phyloP scores from a whole-genome alignment of 23 tunicate genomes.

The Corella eumyota region DNA sequence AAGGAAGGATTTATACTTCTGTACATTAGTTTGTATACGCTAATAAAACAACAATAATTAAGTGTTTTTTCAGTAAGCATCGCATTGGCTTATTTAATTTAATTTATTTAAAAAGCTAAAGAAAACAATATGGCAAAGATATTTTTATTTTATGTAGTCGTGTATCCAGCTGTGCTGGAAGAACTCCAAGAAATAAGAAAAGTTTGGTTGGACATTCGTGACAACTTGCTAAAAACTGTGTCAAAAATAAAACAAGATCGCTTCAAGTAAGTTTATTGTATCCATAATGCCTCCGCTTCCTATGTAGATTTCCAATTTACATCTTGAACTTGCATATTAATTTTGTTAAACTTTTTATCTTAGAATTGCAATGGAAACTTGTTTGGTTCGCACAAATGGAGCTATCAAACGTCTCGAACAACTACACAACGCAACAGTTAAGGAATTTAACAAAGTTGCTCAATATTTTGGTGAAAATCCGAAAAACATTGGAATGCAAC shows the following conservation, averaged over 20 bases:
- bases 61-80: too few relatives aligned
- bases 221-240: constrained; percentile 48
- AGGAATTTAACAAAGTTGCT: constrained; percentile 76
- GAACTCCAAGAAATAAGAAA: constrained; percentile 66
- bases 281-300: too few relatives aligned
- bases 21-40: too few relatives aligned
- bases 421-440: constrained; percentile 37
- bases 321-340: background rate
- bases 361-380: constrained; percentile 78
- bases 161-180: constrained; percentile 71
- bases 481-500: constrained; percentile 85
- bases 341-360: background rate
- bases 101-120: too few relatives aligned
- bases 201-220: constrained; percentile 64
- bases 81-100: too few relatives aligned
- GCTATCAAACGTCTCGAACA: constrained; percentile 63
- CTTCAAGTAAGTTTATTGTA: constrained; percentile 57
- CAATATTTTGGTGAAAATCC: constrained; percentile 90
- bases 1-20: too few relatives aligned
- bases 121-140: too few relatives aligned
- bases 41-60: too few relatives aligned
- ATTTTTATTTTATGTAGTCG: constrained; percentile 41
- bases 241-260: constrained; percentile 56
- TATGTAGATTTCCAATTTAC: background rate
- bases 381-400: constrained; percentile 59